These are phyloP conservation scores for Agrotis segetum DNA, from an alignment of 2,888 invertebrate genomes.

Conservation along the genomic window DNA sequence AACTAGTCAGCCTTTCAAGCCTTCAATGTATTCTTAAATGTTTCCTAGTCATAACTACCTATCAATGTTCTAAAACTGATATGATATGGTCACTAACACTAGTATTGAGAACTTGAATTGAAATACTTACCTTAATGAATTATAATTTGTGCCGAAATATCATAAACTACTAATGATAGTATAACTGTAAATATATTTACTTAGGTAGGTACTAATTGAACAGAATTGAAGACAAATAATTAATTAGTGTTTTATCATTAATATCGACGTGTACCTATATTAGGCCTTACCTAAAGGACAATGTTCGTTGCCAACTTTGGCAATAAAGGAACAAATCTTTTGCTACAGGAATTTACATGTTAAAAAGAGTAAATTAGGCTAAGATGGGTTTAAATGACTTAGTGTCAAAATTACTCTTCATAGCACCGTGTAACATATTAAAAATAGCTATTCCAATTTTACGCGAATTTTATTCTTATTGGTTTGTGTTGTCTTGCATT, in stretches of 20 bases:
- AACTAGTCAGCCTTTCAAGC: slow-evolving; percentile 81
- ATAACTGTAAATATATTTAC: slow-evolving; percentile 9
- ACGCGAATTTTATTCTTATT: slow-evolving; percentile 20
- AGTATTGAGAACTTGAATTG: too few relatives aligned
- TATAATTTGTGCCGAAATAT: too few relatives aligned
- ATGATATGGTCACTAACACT: too few relatives aligned
- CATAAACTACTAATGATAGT: slow-evolving; percentile 19
- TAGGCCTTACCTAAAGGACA: not conserved
- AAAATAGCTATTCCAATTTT: slow-evolving; percentile 25
- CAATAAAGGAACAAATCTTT: slow-evolving; percentile 15
- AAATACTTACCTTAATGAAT: too few relatives aligned
- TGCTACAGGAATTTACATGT: slow-evolving; percentile 16
- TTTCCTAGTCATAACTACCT: slow-evolving; percentile 2
- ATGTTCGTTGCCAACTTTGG: not conserved
- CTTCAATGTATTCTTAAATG: slow-evolving; percentile 43
- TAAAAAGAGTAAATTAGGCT: slow-evolving; percentile 3
- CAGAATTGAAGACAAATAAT: slow-evolving; percentile 20
- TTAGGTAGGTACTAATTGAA: slow-evolving; percentile 6
- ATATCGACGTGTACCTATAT: slow-evolving; percentile 15
- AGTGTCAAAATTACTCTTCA: slow-evolving; percentile 11
- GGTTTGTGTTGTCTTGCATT: slow-evolving; percentile 25
- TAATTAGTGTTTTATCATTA: slow-evolving; percentile 6
- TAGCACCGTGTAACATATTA: slow-evolving; percentile 27
- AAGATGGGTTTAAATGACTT: not conserved
- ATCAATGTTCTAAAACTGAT: too few relatives aligned